Evolutionary conservation across 1,140 invertebrate species (phyloP).

Genomic region (Plodia interpunctella): DNA sequence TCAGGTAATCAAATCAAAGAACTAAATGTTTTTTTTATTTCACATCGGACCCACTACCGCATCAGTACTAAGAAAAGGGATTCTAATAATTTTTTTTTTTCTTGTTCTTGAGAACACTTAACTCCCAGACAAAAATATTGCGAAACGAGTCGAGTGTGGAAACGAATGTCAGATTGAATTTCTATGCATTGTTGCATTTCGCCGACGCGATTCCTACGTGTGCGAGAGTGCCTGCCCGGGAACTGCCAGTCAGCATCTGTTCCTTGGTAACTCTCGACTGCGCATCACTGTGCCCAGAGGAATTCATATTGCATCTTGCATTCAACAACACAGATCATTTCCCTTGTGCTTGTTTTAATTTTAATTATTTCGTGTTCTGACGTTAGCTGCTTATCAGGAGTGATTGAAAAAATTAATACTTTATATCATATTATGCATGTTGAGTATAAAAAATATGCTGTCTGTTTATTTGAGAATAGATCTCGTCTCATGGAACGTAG

Average conservation of each 20-base stretch:
- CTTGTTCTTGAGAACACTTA: too few relatives aligned
- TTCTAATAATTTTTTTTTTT: too few relatives aligned
- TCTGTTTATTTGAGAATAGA: too few relatives aligned
- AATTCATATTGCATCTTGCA: constrained; percentile 12
- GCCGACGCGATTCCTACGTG: constrained; percentile 66
- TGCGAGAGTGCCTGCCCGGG: constrained; percentile 54
- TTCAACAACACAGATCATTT: not conserved
- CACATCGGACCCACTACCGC: too few relatives aligned
- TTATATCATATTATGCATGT: too few relatives aligned
- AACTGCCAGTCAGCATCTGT: constrained; percentile 68
- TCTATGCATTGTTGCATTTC: constrained; percentile 73
- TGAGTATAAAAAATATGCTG: too few relatives aligned
- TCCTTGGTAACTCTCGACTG: constrained; percentile 52
- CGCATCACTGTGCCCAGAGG: constrained; percentile 13
- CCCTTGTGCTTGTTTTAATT: not conserved
- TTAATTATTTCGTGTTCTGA: not conserved
- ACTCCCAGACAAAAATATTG: not conserved
- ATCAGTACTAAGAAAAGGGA: too few relatives aligned
- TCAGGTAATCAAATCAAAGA: too few relatives aligned
- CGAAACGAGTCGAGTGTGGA: constrained; percentile 13
- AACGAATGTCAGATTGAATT: constrained; percentile 69
- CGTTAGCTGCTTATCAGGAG: too few relatives aligned
- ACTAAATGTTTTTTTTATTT: too few relatives aligned
- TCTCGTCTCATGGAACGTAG: too few relatives aligned
- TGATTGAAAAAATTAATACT: too few relatives aligned